These are phyloP conservation scores for Drosophila nr. perissopoda DNA, from an alignment of 2,888 invertebrate species.

Conservation along the genomic window DNA sequence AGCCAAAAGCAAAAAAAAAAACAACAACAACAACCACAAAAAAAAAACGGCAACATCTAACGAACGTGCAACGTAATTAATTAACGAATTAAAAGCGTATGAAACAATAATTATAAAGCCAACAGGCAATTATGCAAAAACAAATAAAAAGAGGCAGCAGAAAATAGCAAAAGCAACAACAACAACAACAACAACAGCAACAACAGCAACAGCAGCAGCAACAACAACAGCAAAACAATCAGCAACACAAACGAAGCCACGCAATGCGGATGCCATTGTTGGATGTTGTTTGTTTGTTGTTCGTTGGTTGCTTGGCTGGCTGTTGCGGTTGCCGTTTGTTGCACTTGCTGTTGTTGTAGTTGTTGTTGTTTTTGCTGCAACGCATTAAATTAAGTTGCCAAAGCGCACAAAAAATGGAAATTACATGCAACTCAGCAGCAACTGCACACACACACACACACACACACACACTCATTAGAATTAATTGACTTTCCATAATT, in stretches of 20 bases:
- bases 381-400: slow-evolving; percentile 82
- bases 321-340: slow-evolving; percentile 35
- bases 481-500: slow-evolving; percentile 83
- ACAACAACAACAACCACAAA: not conserved
- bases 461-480: slow-evolving; percentile 71
- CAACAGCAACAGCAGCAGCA: not conserved
- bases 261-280: slow-evolving; percentile 77
- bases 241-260: slow-evolving; percentile 55
- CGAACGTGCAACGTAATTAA: slow-evolving; percentile 63
- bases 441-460: slow-evolving; percentile 17
- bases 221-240: not conserved
- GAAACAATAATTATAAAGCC: slow-evolving; percentile 76
- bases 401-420: slow-evolving; percentile 81
- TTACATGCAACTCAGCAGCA: slow-evolving; percentile 69
- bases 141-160: slow-evolving; percentile 19
- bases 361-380: slow-evolving; percentile 57
- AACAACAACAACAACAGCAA: slow-evolving; percentile 3
- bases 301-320: slow-evolving; percentile 41
- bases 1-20: slow-evolving; percentile 17
- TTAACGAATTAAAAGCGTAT: slow-evolving; percentile 77
- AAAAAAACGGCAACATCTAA: slow-evolving; percentile 1
- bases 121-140: slow-evolving; percentile 76
- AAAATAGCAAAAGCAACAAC: slow-evolving; percentile 15
- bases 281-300: slow-evolving; percentile 45
- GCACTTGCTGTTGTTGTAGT: slow-evolving; percentile 60